These are phyloP conservation scores for Oasisia sp. DNA, from an alignment of 2,888 invertebrate genomes.

Conservation along the genomic window DNA sequence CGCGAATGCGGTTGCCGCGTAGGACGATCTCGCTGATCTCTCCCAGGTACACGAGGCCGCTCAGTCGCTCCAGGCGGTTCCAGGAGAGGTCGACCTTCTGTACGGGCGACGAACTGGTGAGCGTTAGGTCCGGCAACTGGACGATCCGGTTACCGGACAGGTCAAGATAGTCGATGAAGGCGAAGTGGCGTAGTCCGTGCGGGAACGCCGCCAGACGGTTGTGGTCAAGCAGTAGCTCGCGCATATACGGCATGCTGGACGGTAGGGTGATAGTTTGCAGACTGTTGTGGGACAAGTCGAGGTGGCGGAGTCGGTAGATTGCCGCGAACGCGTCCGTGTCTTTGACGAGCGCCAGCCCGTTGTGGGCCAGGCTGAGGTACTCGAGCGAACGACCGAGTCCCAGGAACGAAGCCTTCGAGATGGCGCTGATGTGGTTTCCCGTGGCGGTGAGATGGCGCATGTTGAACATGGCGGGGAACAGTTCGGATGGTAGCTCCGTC, in stretches of 20 bases:
- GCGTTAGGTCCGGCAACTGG: conserved; percentile 27
- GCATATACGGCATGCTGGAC: conserved; percentile 35
- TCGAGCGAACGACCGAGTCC: conserved; percentile 34
- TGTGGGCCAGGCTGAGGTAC: conserved; percentile 26
- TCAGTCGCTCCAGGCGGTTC: conserved; percentile 28
- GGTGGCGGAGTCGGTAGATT: conserved; percentile 26
- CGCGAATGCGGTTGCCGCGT: conserved; percentile 26
- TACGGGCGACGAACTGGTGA: conserved; percentile 33
- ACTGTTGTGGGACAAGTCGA: conserved; percentile 35
- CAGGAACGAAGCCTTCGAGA: conserved; percentile 27
- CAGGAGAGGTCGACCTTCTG: conserved; percentile 35
- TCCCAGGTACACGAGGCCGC: conserved; percentile 25
- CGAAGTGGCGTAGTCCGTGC: conserved; percentile 27
- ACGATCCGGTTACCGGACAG: conserved; percentile 28
- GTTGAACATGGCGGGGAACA: conserved; percentile 31
- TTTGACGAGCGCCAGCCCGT: neutral
- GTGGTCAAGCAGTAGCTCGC: conserved; percentile 30
- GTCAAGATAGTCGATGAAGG: conserved; percentile 30
- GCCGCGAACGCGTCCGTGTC: conserved; percentile 24
- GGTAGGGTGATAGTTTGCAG: conserved; percentile 27
- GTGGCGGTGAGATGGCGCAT: conserved; percentile 29
- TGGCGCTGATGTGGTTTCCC: conserved; percentile 24
- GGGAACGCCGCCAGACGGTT: conserved; percentile 34
- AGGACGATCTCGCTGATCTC: conserved; percentile 29
- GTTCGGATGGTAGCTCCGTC: conserved; percentile 23